Evolutionary conservation across 1,140 invertebrate species (phyloP).

Genomic region (Fopius arisanus): DNA sequence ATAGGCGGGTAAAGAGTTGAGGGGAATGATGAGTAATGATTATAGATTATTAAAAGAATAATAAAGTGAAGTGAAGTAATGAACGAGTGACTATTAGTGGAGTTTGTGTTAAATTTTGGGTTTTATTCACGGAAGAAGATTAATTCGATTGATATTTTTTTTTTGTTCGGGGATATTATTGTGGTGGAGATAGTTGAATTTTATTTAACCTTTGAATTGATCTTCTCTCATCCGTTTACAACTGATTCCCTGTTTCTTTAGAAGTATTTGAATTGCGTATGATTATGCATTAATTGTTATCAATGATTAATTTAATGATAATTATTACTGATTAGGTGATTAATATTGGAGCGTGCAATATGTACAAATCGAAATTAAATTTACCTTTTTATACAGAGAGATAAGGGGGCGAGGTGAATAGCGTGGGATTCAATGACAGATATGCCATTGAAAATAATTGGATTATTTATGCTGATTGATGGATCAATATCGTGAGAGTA

Average conservation of each 20-base stretch:
- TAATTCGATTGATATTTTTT: background rate
- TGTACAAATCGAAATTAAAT: slow-evolving; percentile 57
- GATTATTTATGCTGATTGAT: slow-evolving; percentile 10
- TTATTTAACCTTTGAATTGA: background rate
- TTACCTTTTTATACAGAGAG: slow-evolving; percentile 47
- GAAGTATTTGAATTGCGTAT: slow-evolving; percentile 29
- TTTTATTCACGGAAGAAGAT: background rate
- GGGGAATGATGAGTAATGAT: slow-evolving; percentile 10
- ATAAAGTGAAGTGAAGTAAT: background rate
- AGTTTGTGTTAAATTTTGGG: background rate
- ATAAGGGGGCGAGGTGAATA: slow-evolving; percentile 24
- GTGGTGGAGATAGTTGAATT: too few relatives aligned
- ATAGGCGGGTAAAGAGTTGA: slow-evolving; percentile 25
- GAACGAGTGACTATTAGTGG: background rate
- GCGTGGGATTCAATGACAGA: slow-evolving; percentile 34
- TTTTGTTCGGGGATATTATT: too few relatives aligned
- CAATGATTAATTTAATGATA: slow-evolving; percentile 49
- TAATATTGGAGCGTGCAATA: slow-evolving; percentile 57
- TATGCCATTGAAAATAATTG: slow-evolving; percentile 25
- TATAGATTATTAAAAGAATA: background rate
- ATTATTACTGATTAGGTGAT: slow-evolving; percentile 54
- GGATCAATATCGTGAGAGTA: slow-evolving; percentile 25
- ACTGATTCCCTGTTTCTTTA: too few relatives aligned
- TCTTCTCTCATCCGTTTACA: too few relatives aligned
- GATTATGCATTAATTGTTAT: slow-evolving; percentile 45